phyloP scores from a whole-genome alignment of 2,888 invertebrate genomes.

The Bellardia pandia region DNA sequence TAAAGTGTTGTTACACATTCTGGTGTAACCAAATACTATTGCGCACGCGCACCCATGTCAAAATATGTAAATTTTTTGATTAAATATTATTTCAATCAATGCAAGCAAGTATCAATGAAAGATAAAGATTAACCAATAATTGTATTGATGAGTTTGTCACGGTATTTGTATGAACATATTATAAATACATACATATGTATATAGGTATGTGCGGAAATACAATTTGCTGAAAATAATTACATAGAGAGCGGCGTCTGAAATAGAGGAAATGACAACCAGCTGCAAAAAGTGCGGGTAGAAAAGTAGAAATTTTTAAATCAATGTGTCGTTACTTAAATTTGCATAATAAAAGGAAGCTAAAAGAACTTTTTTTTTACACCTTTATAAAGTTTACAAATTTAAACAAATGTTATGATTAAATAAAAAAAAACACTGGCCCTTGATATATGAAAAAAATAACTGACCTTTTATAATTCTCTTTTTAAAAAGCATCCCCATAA shows the following conservation, averaged over 20 bases:
- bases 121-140: conserved; percentile 64
- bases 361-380: not conserved
- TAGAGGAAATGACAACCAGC: conserved; percentile 60
- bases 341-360: conserved; percentile 32
- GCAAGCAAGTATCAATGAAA: conserved; percentile 59
- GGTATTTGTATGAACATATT: not conserved
- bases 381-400: not conserved
- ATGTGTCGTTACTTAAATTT: conserved; percentile 53
- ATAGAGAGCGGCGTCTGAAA: conserved; percentile 12
- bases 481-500: conserved; percentile 1
- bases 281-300: conserved; percentile 64
- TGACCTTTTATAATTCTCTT: conserved; percentile 38
- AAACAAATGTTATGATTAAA: conserved; percentile 28
- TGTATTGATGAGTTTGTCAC: conserved; percentile 67
- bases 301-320: conserved; percentile 2
- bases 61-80: conserved; percentile 70
- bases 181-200: too few relatives aligned
- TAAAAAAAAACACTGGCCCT: conserved; percentile 13
- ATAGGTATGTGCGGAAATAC: conserved; percentile 12
- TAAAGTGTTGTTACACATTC: not conserved
- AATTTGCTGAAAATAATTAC: conserved; percentile 31
- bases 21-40: conserved; percentile 51
- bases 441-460: not conserved
- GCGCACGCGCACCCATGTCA: conserved; percentile 69
- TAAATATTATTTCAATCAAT: conserved; percentile 44